Evolutionary conservation across 2,797 vertebrate genomes (phyloP), one percentile per base, ranked within the genome.

Genomic region (Spinus pinus): DNA sequence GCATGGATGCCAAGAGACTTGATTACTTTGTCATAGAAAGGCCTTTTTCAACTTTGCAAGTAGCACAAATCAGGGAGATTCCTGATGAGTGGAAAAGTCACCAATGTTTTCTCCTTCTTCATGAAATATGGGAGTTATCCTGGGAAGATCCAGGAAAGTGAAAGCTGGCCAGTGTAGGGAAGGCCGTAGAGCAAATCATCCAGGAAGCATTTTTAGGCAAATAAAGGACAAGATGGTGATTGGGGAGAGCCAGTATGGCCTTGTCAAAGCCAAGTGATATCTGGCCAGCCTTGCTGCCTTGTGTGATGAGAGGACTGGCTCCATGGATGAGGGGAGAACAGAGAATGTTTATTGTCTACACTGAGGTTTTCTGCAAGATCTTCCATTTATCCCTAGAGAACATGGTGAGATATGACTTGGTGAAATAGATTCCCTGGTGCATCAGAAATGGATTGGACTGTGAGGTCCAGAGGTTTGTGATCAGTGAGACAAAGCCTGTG

Each of bases 1-100:
- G 16, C 42, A 61, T 1, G 4, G 21, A 35, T 62, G 42, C 30
- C 65, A 42, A 65, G 31, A 56, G 4, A 53, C 33, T 79, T 61
- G 22, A 35, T 46, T 41, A 30, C 37, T 13, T 50, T 1, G 0
- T 46, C 12, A 58, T 3, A 44, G 9, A 12, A 35, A 69, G 21
- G 31, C 7, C 14, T 61, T 70, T 83, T 74, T 44, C 35, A 54
- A 4, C 50, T 83, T 54, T 19, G 12, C 49, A 44, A 62, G 17
- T 18, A 57, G 74, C 4, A 37, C 25, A 30, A 85, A 18, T 65
- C 46, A 49, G 15, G 35, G 27, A 71, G 41, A 64, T 61, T 67
- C 16, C 33, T 60, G 24, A 15, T 42, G 42, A 81, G 24, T 25
- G 21, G 33, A 53, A 87, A 75, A 53, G 2, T 17, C 46, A 73